Conservation (phyloP, 2,113 vertebrate species). For the Alouatta palliata region DNA sequence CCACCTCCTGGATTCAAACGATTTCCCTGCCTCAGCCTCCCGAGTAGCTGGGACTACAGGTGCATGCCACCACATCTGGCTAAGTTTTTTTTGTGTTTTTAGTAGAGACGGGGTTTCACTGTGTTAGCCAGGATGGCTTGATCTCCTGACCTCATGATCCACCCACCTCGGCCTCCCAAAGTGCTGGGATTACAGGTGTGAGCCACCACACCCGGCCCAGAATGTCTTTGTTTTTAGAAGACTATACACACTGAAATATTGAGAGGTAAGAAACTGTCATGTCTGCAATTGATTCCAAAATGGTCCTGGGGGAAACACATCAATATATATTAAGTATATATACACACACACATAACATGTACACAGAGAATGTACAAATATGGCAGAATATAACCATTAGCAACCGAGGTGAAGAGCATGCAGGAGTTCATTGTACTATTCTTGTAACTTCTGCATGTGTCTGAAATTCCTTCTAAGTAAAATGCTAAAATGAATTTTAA, state of each 20-base stretch:
- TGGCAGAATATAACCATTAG: background rate
- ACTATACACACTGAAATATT: background rate
- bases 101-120: too few relatives aligned
- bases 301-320: background rate
- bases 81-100: too few relatives aligned
- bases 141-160: too few relatives aligned
- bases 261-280: background rate
- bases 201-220: too few relatives aligned
- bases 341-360: background rate
- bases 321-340: background rate
- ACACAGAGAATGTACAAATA: background rate
- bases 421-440: background rate
- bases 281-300: constrained; percentile 9
- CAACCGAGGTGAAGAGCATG: background rate
- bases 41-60: too few relatives aligned
- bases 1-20: too few relatives aligned
- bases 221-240: background rate
- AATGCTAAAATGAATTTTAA: constrained; percentile 36
- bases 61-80: too few relatives aligned
- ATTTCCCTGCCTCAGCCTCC: too few relatives aligned
- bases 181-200: too few relatives aligned
- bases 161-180: too few relatives aligned
- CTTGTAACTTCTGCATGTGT: background rate
- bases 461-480: constrained; percentile 35
- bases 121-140: too few relatives aligned